A percentile compares a stretch with the other conserved stretches of the same genome.
These are phyloP conservation scores for Aspidiotus rigidus DNA, from an alignment of 2,888 invertebrate species.

Conservation along the genomic window DNA sequence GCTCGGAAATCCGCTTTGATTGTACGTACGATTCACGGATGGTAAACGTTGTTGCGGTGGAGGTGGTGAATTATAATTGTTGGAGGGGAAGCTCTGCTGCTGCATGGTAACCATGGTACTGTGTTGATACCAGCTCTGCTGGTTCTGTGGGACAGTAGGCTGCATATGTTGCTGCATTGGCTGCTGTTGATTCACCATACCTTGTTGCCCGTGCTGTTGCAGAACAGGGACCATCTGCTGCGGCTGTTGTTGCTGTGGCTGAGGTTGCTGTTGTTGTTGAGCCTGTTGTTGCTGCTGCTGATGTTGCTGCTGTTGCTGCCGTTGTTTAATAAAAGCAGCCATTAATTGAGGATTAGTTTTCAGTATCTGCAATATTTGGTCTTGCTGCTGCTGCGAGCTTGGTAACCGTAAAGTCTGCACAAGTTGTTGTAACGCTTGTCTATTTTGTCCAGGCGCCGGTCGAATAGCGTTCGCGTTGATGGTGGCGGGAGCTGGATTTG, in stretches of 20 bases:
- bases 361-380: constrained; percentile 76
- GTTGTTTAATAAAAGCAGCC: constrained; percentile 83
- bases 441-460: constrained; percentile 35
- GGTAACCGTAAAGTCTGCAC: constrained; percentile 85
- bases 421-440: constrained; percentile 68
- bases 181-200: constrained; percentile 41
- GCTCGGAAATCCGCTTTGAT: constrained; percentile 35
- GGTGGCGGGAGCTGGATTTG: constrained; percentile 40
- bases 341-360: constrained; percentile 90
- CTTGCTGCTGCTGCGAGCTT: constrained; percentile 83
- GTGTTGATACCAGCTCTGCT: constrained; percentile 40
- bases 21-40: constrained; percentile 44
- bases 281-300: constrained; percentile 42
- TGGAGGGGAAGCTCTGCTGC: constrained; percentile 41
- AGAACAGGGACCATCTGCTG: constrained; percentile 48
- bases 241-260: constrained; percentile 39
- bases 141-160: constrained; percentile 24
- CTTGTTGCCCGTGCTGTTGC: constrained; percentile 41
- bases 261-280: constrained; percentile 41
- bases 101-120: constrained; percentile 44
- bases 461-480: constrained; percentile 41
- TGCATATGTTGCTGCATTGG: constrained; percentile 34
- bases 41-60: constrained; percentile 49
- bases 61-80: constrained; percentile 40
- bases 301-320: constrained; percentile 39